Conservation (phyloP, 1,140 invertebrate genomes). For the Tetramorium alpestre region DNA sequence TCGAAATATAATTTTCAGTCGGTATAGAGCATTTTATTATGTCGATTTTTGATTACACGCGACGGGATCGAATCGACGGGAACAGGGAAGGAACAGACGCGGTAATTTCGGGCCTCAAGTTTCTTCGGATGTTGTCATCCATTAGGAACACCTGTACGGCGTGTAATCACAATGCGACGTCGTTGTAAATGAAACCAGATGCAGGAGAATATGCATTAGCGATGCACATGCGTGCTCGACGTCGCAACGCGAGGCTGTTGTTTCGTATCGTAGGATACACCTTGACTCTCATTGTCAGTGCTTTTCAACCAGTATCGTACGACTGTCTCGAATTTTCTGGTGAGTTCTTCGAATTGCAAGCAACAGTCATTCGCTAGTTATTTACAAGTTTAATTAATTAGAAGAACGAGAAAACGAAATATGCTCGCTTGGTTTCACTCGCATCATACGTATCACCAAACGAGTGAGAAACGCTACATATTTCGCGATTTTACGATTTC, state of each 20-base stretch:
- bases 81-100: constrained; percentile 9
- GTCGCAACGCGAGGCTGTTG: constrained; percentile 10
- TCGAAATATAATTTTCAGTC: not conserved
- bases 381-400: not conserved
- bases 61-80: constrained; percentile 5
- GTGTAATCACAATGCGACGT: constrained; percentile 45
- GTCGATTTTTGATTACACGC: not conserved
- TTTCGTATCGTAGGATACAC: not conserved
- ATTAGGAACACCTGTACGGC: constrained; percentile 52
- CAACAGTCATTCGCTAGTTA: not conserved
- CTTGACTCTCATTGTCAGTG: constrained; percentile 12
- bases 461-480: no score
- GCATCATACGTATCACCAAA: not conserved
- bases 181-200: constrained; percentile 57
- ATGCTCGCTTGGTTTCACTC: not conserved
- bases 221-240: constrained; percentile 59
- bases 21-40: not conserved
- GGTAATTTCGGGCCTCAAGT: constrained; percentile 51
- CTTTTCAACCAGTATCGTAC: constrained; percentile 13
- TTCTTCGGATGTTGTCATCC: constrained; percentile 32
- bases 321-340: not conserved
- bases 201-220: constrained; percentile 59
- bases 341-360: no score
- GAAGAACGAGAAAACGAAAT: not conserved
- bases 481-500: not conserved